phyloP scores from a whole-genome alignment of 2,113 vertebrate genomes.

The Ceyx margarethae region DNA sequence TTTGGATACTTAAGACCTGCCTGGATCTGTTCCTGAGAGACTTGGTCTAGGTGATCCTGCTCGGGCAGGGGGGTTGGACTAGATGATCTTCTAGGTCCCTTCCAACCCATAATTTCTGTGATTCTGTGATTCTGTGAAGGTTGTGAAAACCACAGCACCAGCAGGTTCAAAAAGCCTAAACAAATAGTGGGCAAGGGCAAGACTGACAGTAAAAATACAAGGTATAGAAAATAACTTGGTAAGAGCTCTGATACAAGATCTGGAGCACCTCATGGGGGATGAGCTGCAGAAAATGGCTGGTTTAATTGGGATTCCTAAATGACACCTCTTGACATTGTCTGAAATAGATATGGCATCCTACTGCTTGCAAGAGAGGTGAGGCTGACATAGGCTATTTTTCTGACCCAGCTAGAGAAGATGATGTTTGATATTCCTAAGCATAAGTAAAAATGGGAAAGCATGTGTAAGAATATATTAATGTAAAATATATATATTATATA shows the following conservation, averaged over 20 bases:
- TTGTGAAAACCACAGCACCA: background rate
- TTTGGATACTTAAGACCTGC: background rate
- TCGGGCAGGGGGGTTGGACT: too few relatives aligned
- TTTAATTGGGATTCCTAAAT: background rate
- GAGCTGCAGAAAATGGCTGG: background rate
- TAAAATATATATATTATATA: too few relatives aligned
- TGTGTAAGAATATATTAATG: background rate
- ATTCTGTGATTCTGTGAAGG: too few relatives aligned
- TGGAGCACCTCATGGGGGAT: background rate
- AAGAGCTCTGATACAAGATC: background rate
- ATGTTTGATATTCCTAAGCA: background rate
- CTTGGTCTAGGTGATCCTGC: too few relatives aligned
- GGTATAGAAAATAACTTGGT: background rate
- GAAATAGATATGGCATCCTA: background rate
- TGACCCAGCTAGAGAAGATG: background rate
- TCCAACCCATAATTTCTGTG: too few relatives aligned
- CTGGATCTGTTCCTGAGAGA: too few relatives aligned
- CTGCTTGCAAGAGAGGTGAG: background rate
- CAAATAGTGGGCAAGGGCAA: background rate
- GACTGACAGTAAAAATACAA: background rate
- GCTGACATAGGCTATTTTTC: background rate
- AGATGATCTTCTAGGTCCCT: too few relatives aligned
- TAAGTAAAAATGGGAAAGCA: background rate
- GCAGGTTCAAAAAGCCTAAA: background rate
- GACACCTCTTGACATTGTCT: background rate